Percentiles rank a stretch among this genome's conserved stretches.
phyloP scores from a whole-genome alignment of 2,797 vertebrate genomes.

The Tadarida brasiliensis region DNA sequence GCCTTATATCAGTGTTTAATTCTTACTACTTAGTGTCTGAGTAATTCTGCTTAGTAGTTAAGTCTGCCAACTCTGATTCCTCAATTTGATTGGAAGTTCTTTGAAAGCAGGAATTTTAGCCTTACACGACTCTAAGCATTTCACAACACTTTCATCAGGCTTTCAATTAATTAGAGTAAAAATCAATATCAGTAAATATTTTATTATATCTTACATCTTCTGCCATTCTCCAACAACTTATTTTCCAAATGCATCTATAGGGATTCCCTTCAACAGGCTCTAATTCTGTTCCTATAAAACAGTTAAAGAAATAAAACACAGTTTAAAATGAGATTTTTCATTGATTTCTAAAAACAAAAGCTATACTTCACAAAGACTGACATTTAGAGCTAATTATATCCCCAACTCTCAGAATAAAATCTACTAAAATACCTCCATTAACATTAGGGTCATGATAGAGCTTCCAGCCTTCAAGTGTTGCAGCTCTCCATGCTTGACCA shows the following conservation, averaged over 20 bases:
- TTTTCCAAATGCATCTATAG: slow-evolving; percentile 97
- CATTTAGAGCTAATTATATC: background rate
- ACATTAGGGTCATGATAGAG: slow-evolving; percentile 97
- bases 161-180: slow-evolving; percentile 35
- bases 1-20: background rate
- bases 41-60: slow-evolving; percentile 22
- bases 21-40: background rate
- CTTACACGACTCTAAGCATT: background rate
- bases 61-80: background rate
- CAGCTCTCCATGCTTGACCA: slow-evolving; percentile 98
- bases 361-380: background rate
- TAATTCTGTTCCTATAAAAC: slow-evolving; percentile 88
- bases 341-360: slow-evolving; percentile 55
- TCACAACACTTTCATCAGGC: background rate
- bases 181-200: background rate
- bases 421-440: slow-evolving; percentile 89
- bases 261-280: slow-evolving; percentile 97
- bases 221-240: slow-evolving; percentile 98
- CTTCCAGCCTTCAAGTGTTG: slow-evolving; percentile 99
- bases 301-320: slow-evolving; percentile 35
- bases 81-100: background rate
- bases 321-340: slow-evolving; percentile 51
- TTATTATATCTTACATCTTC: slow-evolving; percentile 92
- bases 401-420: background rate
- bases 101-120: background rate